Evolutionary conservation across 2,797 vertebrate species (phyloP), one percentile per base, ranked within the genome.

Genomic region (Acipenser transmontanus): DNA sequence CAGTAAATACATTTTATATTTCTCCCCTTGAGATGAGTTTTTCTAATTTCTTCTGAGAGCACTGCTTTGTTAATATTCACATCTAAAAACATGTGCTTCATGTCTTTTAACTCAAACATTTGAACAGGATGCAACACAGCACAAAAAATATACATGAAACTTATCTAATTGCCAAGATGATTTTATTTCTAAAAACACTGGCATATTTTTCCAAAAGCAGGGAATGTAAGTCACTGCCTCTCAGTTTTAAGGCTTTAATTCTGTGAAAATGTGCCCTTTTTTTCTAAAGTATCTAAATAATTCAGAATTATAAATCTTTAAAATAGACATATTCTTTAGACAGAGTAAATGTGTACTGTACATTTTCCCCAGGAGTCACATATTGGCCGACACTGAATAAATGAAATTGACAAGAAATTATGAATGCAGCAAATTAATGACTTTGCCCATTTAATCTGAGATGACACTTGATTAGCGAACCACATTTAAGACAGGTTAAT

Each of bases 281-380:
- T 65, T 81, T 74, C 69, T 61, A 70, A 70, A 11, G 54, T 57
- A 63, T 14, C 71, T 67, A 82, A 85, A 85, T 86, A 81, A 83
- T 86, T 89, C 85, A 82, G 88, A 85, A 85, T 85, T 80, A 81
- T 87, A 87, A 89, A 89, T 84, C 88, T 86, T 84, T 86, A 88
- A 87, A 85, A 88, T 84, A 87, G 87, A 85, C 86, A 84, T 86
- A 89, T 87, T 87, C 84, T 82, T 80, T 76, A 76, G 84, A 87
- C 78, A 82, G 85, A 88, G 89, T 83, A 86, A 85, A 84, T 83
- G 79, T 83, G 83, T 86, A 89, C 87, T 84, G 87, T 82, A 84
- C 79, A 80, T 86, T 77, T 34, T 80, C 82, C 76, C 75, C 77
- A 81, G 80, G 82, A 84, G 74, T 74, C 81, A 82, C 80, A 82